phyloP scores from a whole-genome alignment of 2,113 vertebrate species.

The Ibidorhyncha struthersii region DNA sequence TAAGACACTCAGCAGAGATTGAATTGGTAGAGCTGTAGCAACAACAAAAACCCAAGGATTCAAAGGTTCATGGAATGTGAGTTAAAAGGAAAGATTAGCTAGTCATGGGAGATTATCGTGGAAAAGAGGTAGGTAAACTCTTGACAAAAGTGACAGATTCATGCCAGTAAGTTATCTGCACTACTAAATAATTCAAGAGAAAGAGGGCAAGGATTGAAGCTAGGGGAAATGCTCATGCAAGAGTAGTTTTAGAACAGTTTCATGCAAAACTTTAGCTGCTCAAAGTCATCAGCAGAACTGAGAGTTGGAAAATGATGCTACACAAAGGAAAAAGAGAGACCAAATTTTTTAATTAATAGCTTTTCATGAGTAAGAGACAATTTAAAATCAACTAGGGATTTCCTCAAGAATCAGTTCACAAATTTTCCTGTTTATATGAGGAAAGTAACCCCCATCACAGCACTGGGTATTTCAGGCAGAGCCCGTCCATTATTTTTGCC shows the following conservation, averaged over 20 bases:
- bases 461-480: background rate
- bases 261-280: background rate
- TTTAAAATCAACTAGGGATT: background rate
- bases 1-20: background rate
- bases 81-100: slow-evolving; percentile 46
- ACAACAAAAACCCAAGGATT: slow-evolving; percentile 6
- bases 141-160: slow-evolving; percentile 44
- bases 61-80: background rate
- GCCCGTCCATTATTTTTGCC: background rate
- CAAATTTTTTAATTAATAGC: background rate
- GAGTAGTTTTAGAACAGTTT: background rate
- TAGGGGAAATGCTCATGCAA: background rate
- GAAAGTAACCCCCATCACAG: background rate
- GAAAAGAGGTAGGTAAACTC: slow-evolving; percentile 39
- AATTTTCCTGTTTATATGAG: background rate
- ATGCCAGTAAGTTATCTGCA: slow-evolving; percentile 45
- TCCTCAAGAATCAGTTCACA: background rate
- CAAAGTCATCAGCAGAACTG: background rate
- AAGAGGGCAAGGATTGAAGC: background rate
- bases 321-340: background rate
- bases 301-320: background rate
- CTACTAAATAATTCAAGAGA: slow-evolving; percentile 50
- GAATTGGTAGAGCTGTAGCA: background rate
- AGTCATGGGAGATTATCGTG: slow-evolving; percentile 4
- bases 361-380: background rate